A percentile compares a stretch with the other conserved stretches of the same genome.
phyloP scores from a whole-genome alignment of 2,888 invertebrate genomes.

The Apamea sordens region DNA sequence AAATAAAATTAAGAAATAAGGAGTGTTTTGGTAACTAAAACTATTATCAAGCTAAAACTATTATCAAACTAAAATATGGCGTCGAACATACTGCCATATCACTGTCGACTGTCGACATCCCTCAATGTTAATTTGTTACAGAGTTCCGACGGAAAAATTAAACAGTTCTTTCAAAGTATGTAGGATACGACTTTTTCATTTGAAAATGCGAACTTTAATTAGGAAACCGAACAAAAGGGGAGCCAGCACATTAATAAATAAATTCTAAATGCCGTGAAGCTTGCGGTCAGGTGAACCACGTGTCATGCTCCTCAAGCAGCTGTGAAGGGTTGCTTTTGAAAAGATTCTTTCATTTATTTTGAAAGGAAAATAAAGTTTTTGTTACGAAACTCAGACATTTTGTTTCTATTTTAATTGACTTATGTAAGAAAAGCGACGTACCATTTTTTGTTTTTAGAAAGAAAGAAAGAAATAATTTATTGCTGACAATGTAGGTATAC shows the following conservation, averaged over 20 bases:
- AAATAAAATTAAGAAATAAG: no score
- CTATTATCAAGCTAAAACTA: not conserved
- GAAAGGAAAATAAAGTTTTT: not conserved
- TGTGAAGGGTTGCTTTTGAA: not conserved
- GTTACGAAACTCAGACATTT: not conserved
- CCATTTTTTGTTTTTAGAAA: not conserved
- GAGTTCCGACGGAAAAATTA: slow-evolving; percentile 28
- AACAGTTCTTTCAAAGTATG: not conserved
- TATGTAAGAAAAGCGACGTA: not conserved
- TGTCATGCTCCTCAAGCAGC: slow-evolving; percentile 10
- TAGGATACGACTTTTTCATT: not conserved
- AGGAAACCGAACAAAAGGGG: not conserved
- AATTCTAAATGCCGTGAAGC: slow-evolving; percentile 8
- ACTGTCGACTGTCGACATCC: not conserved
- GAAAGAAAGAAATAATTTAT: no score
- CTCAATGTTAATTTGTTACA: no score
- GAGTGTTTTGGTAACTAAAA: not conserved
- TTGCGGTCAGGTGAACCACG: slow-evolving; percentile 39
- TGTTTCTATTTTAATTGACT: not conserved
- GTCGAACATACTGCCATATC: not conserved
- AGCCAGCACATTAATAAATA: slow-evolving; percentile 27
- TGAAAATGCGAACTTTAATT: slow-evolving; percentile 27
- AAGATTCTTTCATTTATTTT: not conserved
- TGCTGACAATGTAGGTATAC: no score
- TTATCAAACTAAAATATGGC: not conserved